These are phyloP conservation scores for Mugil cephalus DNA, from an alignment of 2,113 vertebrate species.

Conservation along the genomic window DNA sequence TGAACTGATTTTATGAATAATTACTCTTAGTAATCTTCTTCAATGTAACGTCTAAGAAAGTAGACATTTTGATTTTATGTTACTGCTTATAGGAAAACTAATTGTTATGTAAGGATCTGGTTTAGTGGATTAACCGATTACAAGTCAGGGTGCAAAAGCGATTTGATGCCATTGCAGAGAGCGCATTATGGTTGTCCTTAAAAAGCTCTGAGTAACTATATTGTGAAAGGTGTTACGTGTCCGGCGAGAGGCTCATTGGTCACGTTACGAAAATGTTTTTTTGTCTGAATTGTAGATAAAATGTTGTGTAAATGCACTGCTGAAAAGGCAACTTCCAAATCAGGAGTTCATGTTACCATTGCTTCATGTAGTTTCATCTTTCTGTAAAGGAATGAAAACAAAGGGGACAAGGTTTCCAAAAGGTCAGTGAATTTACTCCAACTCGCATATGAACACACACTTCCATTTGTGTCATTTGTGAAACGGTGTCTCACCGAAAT, in stretches of 20 bases:
- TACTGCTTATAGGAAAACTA: slow-evolving; percentile 9
- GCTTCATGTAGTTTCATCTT: neutral
- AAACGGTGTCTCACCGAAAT: slow-evolving; percentile 8
- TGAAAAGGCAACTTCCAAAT: neutral
- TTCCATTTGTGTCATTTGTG: slow-evolving; percentile 20
- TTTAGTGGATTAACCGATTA: slow-evolving; percentile 64
- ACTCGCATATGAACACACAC: slow-evolving; percentile 24
- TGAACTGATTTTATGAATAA: neutral
- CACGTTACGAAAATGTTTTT: too few relatives aligned
- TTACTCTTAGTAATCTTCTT: neutral
- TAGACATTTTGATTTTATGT: neutral
- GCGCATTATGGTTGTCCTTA: slow-evolving; percentile 43
- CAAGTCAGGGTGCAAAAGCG: slow-evolving; percentile 25
- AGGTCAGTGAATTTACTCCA: slow-evolving; percentile 46
- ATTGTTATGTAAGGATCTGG: slow-evolving; percentile 37
- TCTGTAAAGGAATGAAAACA: slow-evolving; percentile 5
- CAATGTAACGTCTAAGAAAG: neutral
- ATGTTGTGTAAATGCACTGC: neutral
- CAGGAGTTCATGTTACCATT: too few relatives aligned
- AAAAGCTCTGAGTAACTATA: slow-evolving; percentile 49
- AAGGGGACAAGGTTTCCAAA: slow-evolving; percentile 4
- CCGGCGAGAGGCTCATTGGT: slow-evolving; percentile 10
- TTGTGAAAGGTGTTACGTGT: slow-evolving; percentile 25
- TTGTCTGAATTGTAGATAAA: too few relatives aligned
- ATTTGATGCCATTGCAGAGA: slow-evolving; percentile 8